Base-by-base conservation (phyloP, 2,888 invertebrate species). In the Pseudococcus viburni region DNA sequence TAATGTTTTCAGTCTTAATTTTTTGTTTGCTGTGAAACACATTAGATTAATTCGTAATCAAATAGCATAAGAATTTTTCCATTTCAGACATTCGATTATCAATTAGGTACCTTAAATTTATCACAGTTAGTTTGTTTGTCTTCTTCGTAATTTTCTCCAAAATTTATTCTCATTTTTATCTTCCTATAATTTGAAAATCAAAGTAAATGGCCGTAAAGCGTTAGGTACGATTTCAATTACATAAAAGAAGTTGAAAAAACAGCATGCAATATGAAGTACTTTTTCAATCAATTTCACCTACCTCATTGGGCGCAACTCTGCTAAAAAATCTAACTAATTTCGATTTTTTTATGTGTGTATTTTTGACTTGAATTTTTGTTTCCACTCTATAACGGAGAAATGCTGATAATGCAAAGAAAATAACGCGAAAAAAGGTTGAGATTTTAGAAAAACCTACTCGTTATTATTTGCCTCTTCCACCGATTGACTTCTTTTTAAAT, bases 41-140 rank as follows among this genome's bases (percentile, higher is more conserved):
- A 73, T 73, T 73, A 39, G 3, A 68, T 68, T 68, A 26, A 22
- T 26, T 68, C 22, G 22, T 26, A 11, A 26, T 68, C 26, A 68
- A 22, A 77, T 39, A 26, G 19, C 19, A 68, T 6, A 68, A 73
- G 9, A 80, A n/a, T 39, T 42, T 77, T n/a, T 46, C 80, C 7
- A 80, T n/a, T 42, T 80, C 73, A 26, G 80, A 80, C 39, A 80
- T n/a, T 59, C 17, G 15, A 42, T 17, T 80, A 42, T 42, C 12
- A 77, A 80, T 42, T n/a, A 17, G n/a, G 42, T 80, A 80, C 42
- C 39, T 73, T 73, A 15, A 39, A 64, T 85, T 26, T 85, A 85
- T 59, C 64, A 86, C 64, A 68, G 64, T 86, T 86, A 86, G 42
- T 68, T 86, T 39, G 86, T 86, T 68, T 86, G 68, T 86, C 86